Evolutionary conservation across 2,888 invertebrate genomes (phyloP), one percentile per base, ranked within the genome.

Genomic region (Tribolium freemani): DNA sequence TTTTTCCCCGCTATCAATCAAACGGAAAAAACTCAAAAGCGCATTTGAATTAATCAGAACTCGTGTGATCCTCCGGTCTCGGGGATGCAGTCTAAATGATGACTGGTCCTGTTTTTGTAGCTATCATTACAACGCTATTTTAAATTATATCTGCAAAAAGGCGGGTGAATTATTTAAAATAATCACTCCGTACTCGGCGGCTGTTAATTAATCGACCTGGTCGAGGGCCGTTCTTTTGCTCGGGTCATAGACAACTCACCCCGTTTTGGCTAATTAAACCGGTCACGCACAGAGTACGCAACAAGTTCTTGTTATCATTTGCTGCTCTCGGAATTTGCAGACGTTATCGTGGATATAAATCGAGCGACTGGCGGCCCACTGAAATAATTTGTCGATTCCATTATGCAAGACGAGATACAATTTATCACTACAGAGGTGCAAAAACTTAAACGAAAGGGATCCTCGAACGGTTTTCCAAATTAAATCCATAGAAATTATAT

Each of bases 271-370:
- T 64, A 71, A 74, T 74, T 71, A 71, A 71, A 21, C 51, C 45
- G 56, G 71, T 63, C 68, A 69, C 71, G 71, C 69, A 71, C 51
- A 21, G n/a, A 31, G 1, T 26, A 67, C 51, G 71, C 74, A 74
- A 74, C 74, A 74, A 74, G 74, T 74, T 70, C 61, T 69, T 70
- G 74, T 76, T 76, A 75, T 73, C 72, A 67, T 74, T 75, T 66
- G 68, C 51, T 75, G 71, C 71, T 67, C 74, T 46, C 72, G 71
- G 66, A 77, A 78, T 78, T 76, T 72, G 73, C 64, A 63, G 77
- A 75, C 73, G 74, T 73, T 77, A 79, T 81, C 78, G 76, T 11
- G 73, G 60, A 61, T 77, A 80, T 80, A 76, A 78, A 78, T 79
- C 77, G 76, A 69, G 26, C 5, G 26, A 26, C 75, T 57, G 74